Evolutionary conservation across 2,113 vertebrate species (phyloP).

Genomic region (Apteryx owenii): DNA sequence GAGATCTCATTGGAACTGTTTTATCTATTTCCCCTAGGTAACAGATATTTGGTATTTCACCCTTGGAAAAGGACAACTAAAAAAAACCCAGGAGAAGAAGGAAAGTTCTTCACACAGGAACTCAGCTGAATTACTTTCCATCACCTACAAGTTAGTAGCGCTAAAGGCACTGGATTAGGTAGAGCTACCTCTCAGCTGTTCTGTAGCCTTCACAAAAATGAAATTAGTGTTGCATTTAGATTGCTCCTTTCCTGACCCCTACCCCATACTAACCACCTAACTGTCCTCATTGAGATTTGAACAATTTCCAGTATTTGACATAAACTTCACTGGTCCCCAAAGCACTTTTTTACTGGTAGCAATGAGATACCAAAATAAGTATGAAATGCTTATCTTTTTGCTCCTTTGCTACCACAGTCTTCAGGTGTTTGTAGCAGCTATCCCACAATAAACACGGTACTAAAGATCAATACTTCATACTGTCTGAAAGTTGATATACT

Average conservation of each 20-base stretch:
- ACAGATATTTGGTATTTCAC: too few relatives aligned
- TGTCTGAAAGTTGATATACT: accelerated
- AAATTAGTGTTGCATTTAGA: accelerated
- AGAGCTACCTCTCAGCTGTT: accelerated
- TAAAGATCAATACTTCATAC: not conserved
- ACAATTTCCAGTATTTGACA: not conserved
- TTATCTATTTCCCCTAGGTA: not conserved
- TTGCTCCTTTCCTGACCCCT: not conserved
- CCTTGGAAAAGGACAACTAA: not conserved
- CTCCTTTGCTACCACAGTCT: not conserved
- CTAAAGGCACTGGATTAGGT: not conserved
- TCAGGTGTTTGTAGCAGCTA: accelerated
- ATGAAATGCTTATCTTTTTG: accelerated
- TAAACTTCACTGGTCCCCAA: not conserved
- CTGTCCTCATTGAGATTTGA: not conserved
- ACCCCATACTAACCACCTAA: not conserved
- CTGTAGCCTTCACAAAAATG: accelerated
- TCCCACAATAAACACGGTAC: not conserved
- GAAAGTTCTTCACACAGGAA: not conserved
- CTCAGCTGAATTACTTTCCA: too few relatives aligned
- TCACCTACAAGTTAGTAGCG: accelerated
- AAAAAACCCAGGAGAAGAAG: not conserved
- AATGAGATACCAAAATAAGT: not conserved
- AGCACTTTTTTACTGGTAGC: not conserved
- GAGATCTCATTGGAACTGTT: accelerated